A percentile compares a stretch with the other conserved stretches of the same genome.
Evolutionary conservation across 2,113 vertebrate species (phyloP).

Genomic region (Hucho hucho): DNA sequence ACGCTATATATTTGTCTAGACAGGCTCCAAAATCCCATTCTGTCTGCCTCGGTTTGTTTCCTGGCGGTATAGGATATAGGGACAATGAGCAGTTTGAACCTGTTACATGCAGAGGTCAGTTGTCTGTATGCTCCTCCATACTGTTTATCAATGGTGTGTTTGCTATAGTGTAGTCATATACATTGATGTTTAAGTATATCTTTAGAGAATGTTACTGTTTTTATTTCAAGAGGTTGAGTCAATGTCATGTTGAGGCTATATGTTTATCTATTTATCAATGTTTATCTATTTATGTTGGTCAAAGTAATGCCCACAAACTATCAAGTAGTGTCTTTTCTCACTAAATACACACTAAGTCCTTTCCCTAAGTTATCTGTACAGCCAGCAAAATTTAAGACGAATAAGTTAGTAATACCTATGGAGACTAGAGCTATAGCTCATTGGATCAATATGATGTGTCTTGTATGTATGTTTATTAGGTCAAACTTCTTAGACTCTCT

Average conservation of each 20-base stretch:
- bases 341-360: neutral
- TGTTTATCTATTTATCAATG: neutral
- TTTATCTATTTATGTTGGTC: neutral
- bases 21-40: conserved; percentile 15
- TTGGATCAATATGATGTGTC: neutral
- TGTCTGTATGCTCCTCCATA: neutral
- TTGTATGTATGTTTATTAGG: conserved; percentile 65
- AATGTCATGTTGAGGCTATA: neutral
- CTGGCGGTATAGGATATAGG: conserved; percentile 14
- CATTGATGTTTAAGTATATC: neutral
- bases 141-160: neutral
- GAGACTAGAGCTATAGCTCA: neutral
- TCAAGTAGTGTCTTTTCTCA: neutral
- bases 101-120: neutral
- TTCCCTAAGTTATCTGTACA: neutral
- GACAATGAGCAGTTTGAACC: neutral
- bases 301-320: neutral
- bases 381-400: neutral
- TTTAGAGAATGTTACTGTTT: neutral
- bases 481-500: conserved; percentile 73
- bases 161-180: neutral
- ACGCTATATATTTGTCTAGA: conserved; percentile 32
- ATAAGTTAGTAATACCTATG: neutral
- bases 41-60: conserved; percentile 15
- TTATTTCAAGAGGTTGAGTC: neutral